Evolutionary conservation across 2,113 vertebrate genomes (phyloP), one percentile per base, ranked within the genome.

Genomic region (Amia ocellicauda): DNA sequence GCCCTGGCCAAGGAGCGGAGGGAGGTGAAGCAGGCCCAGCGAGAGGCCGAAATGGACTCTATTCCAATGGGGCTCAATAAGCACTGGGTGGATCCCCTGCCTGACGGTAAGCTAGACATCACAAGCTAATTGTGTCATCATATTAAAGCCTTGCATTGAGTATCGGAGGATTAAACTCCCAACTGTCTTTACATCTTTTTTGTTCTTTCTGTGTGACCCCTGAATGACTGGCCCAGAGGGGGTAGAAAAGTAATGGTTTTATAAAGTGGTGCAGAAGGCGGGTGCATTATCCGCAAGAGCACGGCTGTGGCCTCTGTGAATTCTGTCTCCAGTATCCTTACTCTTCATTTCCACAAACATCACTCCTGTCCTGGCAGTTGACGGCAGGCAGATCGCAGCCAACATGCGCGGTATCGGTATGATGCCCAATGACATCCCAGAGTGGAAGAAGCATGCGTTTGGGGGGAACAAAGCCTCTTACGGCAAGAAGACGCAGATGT

Each of bases 371-470:
- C 17, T 40, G 40, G 49, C 73, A 95, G 97, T 71, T 61, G 97
- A 99, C 43, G 97, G 97, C 20, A 87, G 96, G 65, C 96, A 99
- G 86, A 99, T 99, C 47, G 97, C 97, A 10, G 97, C 96, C 64
- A 99, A 99, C 81, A 99, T 99, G 96, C 76, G 95, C 55, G 97
- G 96, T n/a, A 98, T 98, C 65, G 96, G 96, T 60, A 97, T 98
- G 95, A 99, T 98, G 97, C 96, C 97, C 58, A 98, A 93, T 1
- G 95, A 99, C 77, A 98, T 99, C 76, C 97, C 97, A 0, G 96
- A 98, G 78, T 99, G 97, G 96, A 99, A 99, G 88, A 98, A 98
- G 68, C 95, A 99, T 53, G 97, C 96, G 0, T 98, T 99, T 72
- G 95, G 96, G 31, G 97, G 97, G 60, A 98, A 99, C 83, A 98